Evolutionary conservation across 2,888 invertebrate genomes (phyloP).

Genomic region (Hylaea fasciaria): DNA sequence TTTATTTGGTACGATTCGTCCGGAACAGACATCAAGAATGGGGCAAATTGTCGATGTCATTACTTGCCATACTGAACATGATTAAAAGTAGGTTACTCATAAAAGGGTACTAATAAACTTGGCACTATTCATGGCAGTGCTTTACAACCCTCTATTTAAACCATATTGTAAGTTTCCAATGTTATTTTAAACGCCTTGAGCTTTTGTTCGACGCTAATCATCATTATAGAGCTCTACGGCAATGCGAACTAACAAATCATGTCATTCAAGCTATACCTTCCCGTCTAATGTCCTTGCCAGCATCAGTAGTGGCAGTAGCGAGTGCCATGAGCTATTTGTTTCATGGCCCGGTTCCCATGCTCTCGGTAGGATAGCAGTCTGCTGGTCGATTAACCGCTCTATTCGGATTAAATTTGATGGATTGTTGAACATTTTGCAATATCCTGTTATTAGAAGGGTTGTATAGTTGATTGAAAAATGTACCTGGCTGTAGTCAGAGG

Average conservation of each 20-base stretch:
- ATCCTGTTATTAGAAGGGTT: slow-evolving; percentile 26
- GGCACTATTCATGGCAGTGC: too few relatives aligned
- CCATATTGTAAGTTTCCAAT: too few relatives aligned
- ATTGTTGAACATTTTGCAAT: slow-evolving; percentile 34
- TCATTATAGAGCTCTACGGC: background rate
- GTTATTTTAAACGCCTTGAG: too few relatives aligned
- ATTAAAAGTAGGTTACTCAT: too few relatives aligned
- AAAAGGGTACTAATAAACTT: too few relatives aligned
- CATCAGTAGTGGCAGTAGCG: background rate
- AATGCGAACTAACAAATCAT: slow-evolving; percentile 14
- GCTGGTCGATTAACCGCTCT: slow-evolving; percentile 31
- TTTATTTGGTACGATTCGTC: too few relatives aligned
- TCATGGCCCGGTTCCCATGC: slow-evolving; percentile 47
- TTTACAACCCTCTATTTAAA: too few relatives aligned
- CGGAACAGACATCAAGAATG: too few relatives aligned
- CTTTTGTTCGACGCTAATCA: too few relatives aligned
- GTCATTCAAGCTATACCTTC: slow-evolving; percentile 23
- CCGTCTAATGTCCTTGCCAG: slow-evolving; percentile 37
- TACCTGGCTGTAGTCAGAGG: too few relatives aligned
- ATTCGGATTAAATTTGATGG: slow-evolving; percentile 33
- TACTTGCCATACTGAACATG: too few relatives aligned
- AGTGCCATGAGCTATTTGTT: slow-evolving; percentile 32
- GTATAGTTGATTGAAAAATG: background rate
- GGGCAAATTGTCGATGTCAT: too few relatives aligned
- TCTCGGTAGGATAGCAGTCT: slow-evolving; percentile 24